Conservation (phyloP, 2,888 invertebrate genomes). For the Drosophila mulleri region DNA sequence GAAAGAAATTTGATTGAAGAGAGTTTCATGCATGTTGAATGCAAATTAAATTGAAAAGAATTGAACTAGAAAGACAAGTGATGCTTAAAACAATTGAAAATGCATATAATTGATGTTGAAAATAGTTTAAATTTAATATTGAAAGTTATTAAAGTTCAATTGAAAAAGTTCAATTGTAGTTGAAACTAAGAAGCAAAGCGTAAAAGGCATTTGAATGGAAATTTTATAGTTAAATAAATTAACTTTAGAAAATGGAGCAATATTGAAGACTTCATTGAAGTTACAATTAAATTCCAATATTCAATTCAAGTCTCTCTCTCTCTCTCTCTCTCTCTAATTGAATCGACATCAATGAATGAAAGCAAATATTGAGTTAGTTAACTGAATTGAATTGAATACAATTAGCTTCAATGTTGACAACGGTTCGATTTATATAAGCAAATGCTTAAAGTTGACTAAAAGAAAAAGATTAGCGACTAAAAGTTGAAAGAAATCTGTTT, state of each 20-base stretch:
- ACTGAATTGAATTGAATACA: not conserved
- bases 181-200: no score
- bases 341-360: not conserved
- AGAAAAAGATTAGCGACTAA: not conserved
- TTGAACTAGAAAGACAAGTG: no score
- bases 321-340: not conserved
- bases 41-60: not conserved
- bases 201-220: no score
- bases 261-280: not conserved
- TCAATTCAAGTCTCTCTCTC: not conserved
- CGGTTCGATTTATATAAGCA: not conserved
- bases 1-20: not conserved
- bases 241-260: not conserved
- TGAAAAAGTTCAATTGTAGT: no score
- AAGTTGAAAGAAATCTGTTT: not conserved
- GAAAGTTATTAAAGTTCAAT: not conserved
- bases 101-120: no score
- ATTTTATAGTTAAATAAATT: not conserved
- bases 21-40: not conserved
- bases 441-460: not conserved
- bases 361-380: not conserved
- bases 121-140: no score
- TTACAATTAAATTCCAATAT: not conserved
- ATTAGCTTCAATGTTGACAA: slow-evolving; percentile 1
- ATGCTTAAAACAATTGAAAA: no score